These are phyloP conservation scores for Corbicula japonica DNA, from an alignment of 2,888 invertebrate genomes.

Conservation along the genomic window DNA sequence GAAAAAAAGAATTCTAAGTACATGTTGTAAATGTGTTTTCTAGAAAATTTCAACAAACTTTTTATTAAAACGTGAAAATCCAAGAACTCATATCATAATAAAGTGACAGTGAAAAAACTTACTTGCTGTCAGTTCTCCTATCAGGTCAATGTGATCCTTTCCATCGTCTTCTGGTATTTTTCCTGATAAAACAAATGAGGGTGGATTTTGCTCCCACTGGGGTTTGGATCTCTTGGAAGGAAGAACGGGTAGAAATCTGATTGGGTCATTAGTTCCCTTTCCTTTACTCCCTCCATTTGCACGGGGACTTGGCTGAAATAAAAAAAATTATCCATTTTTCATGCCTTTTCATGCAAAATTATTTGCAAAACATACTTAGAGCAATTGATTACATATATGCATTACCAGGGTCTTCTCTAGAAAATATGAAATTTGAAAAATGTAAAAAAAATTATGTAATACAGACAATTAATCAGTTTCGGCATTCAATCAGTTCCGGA, in stretches of 20 bases:
- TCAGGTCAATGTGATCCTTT: conserved; percentile 81
- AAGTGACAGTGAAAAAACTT: conserved; percentile 75
- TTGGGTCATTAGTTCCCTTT: conserved; percentile 84
- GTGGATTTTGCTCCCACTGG: conserved; percentile 84
- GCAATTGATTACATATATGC: not conserved
- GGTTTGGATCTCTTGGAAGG: conserved; percentile 85
- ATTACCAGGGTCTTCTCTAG: not conserved
- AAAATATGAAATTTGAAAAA: not conserved
- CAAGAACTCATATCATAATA: not conserved
- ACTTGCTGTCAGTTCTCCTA: conserved; percentile 85
- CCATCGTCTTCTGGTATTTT: conserved; percentile 75
- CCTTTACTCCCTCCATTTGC: conserved; percentile 80
- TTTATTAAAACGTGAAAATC: too few species aligned
- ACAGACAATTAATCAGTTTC: too few species aligned
- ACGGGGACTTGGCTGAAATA: conserved; percentile 70
- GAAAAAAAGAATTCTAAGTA: too few species aligned
- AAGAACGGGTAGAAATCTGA: conserved; percentile 85
- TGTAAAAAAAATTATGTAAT: not conserved
- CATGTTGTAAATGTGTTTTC: too few species aligned
- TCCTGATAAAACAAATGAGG: conserved; percentile 84
- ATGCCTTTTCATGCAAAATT: not conserved
- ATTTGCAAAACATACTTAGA: not conserved
- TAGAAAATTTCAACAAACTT: too few species aligned
- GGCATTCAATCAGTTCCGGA: too few species aligned
- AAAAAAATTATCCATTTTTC: not conserved